Evolutionary conservation across 2,888 invertebrate genomes (phyloP).

Genomic region (Erebia epiphron): DNA sequence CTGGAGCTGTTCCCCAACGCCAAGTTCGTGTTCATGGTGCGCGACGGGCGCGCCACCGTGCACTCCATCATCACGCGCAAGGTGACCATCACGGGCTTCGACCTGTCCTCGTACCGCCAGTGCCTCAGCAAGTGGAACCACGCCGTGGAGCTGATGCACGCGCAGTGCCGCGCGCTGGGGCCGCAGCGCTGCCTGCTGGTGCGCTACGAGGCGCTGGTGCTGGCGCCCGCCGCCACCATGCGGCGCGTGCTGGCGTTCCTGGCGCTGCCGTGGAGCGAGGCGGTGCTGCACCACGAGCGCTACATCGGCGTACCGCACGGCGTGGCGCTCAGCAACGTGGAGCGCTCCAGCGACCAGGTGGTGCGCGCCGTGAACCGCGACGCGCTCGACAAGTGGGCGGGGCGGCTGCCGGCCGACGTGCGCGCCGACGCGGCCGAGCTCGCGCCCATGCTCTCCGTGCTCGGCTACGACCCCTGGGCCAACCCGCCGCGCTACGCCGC

Average conservation of each 20-base stretch:
- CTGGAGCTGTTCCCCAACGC: constrained; percentile 98
- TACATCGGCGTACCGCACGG: constrained; percentile 98
- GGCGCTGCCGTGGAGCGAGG: constrained; percentile 96
- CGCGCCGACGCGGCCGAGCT: constrained; percentile 95
- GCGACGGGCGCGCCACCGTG: constrained; percentile 98
- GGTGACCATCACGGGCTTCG: constrained; percentile 94
- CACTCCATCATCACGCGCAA: constrained; percentile 99
- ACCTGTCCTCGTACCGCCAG: constrained; percentile 95
- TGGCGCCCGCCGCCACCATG: constrained; percentile 96
- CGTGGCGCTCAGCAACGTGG: constrained; percentile 97
- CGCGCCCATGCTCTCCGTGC: constrained; percentile 96
- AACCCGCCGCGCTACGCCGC: constrained; percentile 96
- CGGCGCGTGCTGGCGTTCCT: constrained; percentile 93
- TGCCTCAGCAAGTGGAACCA: constrained; percentile 98
- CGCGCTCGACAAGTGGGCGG: constrained; percentile 96
- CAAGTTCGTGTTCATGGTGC: constrained; percentile 98
- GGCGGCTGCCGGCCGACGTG: constrained; percentile 94
- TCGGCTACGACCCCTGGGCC: constrained; percentile 97
- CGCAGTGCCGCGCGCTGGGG: constrained; percentile 94
- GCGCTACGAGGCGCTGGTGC: constrained; percentile 98
- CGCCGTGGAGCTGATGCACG: constrained; percentile 96
- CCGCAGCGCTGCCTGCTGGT: constrained; percentile 91
- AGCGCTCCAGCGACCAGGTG: constrained; percentile 98
- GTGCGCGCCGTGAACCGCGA: constrained; percentile 99
- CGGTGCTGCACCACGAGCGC: constrained; percentile 98